These are phyloP conservation scores for Ormyrus thymus DNA, from an alignment of 2,888 invertebrate genomes.

Conservation along the genomic window DNA sequence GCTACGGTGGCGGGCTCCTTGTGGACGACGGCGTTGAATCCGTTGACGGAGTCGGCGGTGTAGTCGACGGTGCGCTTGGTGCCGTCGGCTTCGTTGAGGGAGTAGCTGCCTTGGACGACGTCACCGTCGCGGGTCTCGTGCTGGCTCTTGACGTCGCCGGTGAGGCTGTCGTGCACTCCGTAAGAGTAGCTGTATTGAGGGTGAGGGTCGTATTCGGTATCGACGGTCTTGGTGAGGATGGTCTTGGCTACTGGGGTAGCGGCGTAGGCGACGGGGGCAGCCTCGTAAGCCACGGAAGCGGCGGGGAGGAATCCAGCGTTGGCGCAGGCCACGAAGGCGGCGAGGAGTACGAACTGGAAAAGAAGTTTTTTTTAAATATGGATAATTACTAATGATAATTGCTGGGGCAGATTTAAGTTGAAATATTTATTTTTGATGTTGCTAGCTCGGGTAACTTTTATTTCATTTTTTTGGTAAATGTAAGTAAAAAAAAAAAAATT, in stretches of 20 bases:
- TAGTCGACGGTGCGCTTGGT: constrained; percentile 71
- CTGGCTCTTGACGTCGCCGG: constrained; percentile 58
- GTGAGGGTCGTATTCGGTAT: constrained; percentile 63
- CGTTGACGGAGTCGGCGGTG: constrained; percentile 68
- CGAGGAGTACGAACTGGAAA: constrained; percentile 67
- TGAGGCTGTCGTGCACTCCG: constrained; percentile 57
- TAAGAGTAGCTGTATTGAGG: constrained; percentile 62
- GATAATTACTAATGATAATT: no score
- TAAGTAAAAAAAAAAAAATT: not conserved
- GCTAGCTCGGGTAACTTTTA: no score
- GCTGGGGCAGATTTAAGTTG: no score
- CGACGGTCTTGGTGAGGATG: constrained; percentile 34
- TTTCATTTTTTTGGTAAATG: no score
- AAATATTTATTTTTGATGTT: no score
- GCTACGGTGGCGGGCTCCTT: constrained; percentile 60
- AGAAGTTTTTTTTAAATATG: not conserved
- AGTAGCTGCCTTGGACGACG: constrained; percentile 67
- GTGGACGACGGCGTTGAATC: constrained; percentile 71
- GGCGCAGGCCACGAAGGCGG: constrained; percentile 34
- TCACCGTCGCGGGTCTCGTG: constrained; percentile 64
- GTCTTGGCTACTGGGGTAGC: constrained; percentile 42
- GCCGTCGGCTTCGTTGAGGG: constrained; percentile 76
- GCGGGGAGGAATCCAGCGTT: constrained; percentile 46
- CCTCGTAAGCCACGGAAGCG: constrained; percentile 27
- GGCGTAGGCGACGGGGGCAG: constrained; percentile 35